Conservation (phyloP, 1,140 invertebrate species). For the Camponotus pennsylvanicus region DNA sequence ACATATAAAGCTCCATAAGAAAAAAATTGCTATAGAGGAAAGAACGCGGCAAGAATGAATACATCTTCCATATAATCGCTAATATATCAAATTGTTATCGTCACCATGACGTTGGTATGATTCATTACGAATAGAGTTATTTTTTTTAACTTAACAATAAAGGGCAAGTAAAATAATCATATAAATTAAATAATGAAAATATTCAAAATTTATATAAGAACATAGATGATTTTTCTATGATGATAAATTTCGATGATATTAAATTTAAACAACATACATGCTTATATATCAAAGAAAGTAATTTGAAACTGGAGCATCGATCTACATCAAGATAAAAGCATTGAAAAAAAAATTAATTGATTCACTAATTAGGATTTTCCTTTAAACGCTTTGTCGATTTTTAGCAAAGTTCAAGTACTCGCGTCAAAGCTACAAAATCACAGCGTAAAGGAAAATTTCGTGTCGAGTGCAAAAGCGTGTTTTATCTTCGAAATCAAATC, state of each 20-base stretch:
- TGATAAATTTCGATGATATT: neutral
- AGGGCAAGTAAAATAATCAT: neutral
- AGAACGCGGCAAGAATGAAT: slow-evolving; percentile 7
- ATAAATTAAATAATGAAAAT: neutral
- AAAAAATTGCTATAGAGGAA: slow-evolving; percentile 30
- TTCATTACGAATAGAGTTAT: slow-evolving; percentile 17
- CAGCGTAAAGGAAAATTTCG: slow-evolving; percentile 60
- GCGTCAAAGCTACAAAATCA: slow-evolving; percentile 57
- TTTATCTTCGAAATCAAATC: slow-evolving; percentile 65
- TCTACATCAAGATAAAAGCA: neutral
- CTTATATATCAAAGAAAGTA: neutral
- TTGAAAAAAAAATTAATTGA: slow-evolving; percentile 22
- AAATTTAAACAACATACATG: neutral
- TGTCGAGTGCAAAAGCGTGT: slow-evolving; percentile 71
- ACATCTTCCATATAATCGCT: slow-evolving; percentile 34
- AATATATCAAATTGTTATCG: slow-evolving; percentile 46
- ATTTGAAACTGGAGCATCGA: neutral
- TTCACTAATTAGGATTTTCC: slow-evolving; percentile 22
- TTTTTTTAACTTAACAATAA: slow-evolving; percentile 17
- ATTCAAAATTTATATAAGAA: neutral
- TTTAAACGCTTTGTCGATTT: slow-evolving; percentile 36
- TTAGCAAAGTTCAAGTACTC: slow-evolving; percentile 9
- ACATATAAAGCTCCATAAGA: slow-evolving; percentile 45
- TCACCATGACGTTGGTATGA: neutral
- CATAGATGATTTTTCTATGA: neutral